phyloP scores from a whole-genome alignment of 2,797 vertebrate genomes.

The Myiotriccus ornatus region DNA sequence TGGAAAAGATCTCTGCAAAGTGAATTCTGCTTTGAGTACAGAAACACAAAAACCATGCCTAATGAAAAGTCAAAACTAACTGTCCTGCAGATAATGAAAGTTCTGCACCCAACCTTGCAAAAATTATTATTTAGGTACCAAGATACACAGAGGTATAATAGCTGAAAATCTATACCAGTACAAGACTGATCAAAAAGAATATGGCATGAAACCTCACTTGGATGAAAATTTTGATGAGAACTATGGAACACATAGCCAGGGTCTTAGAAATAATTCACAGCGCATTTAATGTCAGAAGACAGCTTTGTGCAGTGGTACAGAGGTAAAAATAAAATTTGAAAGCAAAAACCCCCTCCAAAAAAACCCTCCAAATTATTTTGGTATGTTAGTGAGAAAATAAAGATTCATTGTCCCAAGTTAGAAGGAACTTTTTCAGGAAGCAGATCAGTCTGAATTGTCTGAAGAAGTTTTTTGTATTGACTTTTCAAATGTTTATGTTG shows the following conservation, averaged over 20 bases:
- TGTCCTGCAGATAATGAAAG: background rate
- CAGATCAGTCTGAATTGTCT: background rate
- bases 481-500: background rate
- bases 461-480: background rate
- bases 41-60: background rate
- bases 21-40: background rate
- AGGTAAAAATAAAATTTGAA: background rate
- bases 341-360: background rate
- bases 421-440: background rate
- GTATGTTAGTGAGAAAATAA: background rate
- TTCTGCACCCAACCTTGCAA: background rate
- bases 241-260: background rate
- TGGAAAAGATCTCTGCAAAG: background rate
- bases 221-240: background rate
- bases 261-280: background rate
- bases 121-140: background rate
- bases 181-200: background rate
- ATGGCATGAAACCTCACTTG: background rate
- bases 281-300: background rate
- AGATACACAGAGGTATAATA: accelerated
- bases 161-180: background rate
- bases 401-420: background rate
- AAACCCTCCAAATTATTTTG: background rate
- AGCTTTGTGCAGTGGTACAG: background rate
- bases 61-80: background rate